Conservation (phyloP, 2,888 invertebrate genomes). For the Epirrita christyi region DNA sequence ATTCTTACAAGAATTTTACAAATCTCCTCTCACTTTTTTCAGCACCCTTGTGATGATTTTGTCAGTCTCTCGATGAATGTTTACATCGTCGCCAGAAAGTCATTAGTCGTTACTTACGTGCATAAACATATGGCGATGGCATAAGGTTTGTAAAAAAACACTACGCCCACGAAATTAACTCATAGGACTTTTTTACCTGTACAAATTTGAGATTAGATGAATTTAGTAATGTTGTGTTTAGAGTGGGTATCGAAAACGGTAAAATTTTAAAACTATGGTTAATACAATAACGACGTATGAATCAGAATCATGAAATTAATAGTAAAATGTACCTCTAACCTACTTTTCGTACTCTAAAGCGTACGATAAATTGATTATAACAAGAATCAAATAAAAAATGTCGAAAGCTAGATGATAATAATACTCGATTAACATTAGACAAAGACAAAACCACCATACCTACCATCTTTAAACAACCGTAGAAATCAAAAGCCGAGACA, state of each 20-base stretch:
- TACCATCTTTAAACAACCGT: neutral
- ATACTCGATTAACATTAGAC: too few species aligned
- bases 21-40: slow-evolving; percentile 56
- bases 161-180: neutral
- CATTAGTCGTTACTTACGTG: slow-evolving; percentile 74
- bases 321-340: too few species aligned
- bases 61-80: slow-evolving; percentile 73
- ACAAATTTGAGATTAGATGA: too few species aligned
- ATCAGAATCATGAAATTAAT: neutral
- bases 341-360: too few species aligned
- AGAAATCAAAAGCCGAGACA: slow-evolving; percentile 27
- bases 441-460: too few species aligned
- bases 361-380: too few species aligned
- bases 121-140: slow-evolving; percentile 73
- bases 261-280: slow-evolving; percentile 61
- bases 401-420: too few species aligned
- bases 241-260: slow-evolving; percentile 56
- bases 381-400: too few species aligned
- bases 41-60: slow-evolving; percentile 65
- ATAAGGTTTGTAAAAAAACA: slow-evolving; percentile 43
- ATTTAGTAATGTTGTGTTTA: slow-evolving; percentile 20
- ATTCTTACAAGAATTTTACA: slow-evolving; percentile 48
- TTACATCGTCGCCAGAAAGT: slow-evolving; percentile 77
- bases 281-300: too few species aligned
- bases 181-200: too few species aligned